These are phyloP conservation scores for Aramus guarauna DNA, from an alignment of 2,113 vertebrate genomes.

Conservation along the genomic window DNA sequence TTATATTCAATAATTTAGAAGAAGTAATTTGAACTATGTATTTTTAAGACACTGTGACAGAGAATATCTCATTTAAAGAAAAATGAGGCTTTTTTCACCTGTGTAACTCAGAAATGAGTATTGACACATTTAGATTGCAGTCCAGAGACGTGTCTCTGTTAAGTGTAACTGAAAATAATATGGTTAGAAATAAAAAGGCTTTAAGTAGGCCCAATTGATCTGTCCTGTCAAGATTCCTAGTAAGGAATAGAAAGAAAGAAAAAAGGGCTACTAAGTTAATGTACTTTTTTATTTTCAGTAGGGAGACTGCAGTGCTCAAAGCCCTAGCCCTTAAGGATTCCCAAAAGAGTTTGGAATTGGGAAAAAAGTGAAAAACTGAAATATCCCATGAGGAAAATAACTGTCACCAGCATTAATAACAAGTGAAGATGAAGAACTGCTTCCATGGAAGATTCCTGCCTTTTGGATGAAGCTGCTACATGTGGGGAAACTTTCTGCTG, in stretches of 20 bases:
- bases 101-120: background rate
- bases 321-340: background rate
- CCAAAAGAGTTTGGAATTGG: background rate
- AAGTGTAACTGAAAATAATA: conserved; percentile 1
- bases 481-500: background rate
- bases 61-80: background rate
- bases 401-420: background rate
- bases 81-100: background rate
- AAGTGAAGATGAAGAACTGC: background rate
- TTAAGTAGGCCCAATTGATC: background rate
- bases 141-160: background rate
- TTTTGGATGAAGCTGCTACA: background rate
- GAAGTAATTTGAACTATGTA: background rate
- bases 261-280: background rate
- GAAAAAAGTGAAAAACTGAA: background rate
- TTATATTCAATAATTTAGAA: background rate
- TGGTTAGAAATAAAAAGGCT: background rate
- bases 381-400: background rate
- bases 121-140: background rate
- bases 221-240: background rate
- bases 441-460: background rate
- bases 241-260: background rate
- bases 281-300: background rate
- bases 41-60: background rate
- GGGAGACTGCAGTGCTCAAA: background rate